Evolutionary conservation across 2,888 invertebrate species (phyloP).

Genomic region (Agrilus mali): DNA sequence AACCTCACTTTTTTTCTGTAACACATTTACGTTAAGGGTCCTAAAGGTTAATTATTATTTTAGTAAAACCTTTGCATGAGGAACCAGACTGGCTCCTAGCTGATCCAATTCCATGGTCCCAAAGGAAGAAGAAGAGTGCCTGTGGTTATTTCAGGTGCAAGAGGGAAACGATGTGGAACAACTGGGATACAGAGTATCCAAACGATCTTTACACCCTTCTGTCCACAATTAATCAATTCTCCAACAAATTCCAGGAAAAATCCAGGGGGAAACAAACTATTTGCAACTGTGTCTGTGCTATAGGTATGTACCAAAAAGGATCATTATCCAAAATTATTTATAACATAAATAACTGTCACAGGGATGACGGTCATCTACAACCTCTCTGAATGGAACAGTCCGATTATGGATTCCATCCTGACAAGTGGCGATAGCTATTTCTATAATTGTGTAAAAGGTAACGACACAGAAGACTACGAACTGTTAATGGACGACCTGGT

Average conservation of each 20-base stretch:
- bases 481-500: constrained; percentile 44
- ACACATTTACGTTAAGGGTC: too few species aligned
- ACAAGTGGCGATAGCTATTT: constrained; percentile 46
- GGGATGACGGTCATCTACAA: constrained; percentile 44
- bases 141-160: constrained; percentile 18
- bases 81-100: constrained; percentile 28
- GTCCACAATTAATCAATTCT: constrained; percentile 51
- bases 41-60: background rate
- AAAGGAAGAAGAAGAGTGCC: constrained; percentile 18
- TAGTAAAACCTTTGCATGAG: constrained; percentile 29
- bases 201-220: constrained; percentile 55
- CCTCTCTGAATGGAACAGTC: constrained; percentile 48
- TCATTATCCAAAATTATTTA: too few species aligned
- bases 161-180: constrained; percentile 40
- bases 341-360: too few species aligned
- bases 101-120: constrained; percentile 30
- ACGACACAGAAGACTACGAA: constrained; percentile 42
- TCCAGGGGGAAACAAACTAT: constrained; percentile 50
- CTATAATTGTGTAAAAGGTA: constrained; percentile 35
- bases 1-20: too few species aligned
- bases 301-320: constrained; percentile 26
- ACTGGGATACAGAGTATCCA: constrained; percentile 56
- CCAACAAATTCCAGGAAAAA: constrained; percentile 39
- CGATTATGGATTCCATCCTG: constrained; percentile 49
- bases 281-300: constrained; percentile 19